These are phyloP conservation scores for Tadarida brasiliensis DNA, from an alignment of 2,797 vertebrate species.

Conservation along the genomic window DNA sequence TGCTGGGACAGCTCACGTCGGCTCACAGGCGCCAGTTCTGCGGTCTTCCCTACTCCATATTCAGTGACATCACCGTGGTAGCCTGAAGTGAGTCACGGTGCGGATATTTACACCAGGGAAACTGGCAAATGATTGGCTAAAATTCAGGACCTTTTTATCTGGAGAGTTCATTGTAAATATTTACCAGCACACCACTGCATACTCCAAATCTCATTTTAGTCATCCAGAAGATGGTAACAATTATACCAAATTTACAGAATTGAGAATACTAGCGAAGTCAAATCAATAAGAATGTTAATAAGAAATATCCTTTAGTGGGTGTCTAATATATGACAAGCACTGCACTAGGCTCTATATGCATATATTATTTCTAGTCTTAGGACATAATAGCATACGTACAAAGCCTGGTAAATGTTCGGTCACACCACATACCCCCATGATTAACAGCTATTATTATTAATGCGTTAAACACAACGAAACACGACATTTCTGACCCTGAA, in stretches of 20 bases:
- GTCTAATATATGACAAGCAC: background rate
- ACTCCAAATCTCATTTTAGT: background rate
- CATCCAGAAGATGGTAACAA: background rate
- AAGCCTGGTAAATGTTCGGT: background rate
- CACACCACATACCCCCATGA: background rate
- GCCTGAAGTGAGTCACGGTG: background rate
- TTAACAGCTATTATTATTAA: background rate
- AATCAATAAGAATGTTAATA: background rate
- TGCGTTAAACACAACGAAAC: background rate
- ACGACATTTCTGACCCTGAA: background rate
- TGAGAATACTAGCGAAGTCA: background rate
- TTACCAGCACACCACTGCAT: background rate
- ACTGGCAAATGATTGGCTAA: background rate
- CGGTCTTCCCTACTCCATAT: background rate
- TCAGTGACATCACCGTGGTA: background rate
- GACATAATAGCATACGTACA: background rate
- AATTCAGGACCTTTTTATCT: background rate
- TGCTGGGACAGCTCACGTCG: background rate
- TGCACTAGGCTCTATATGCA: background rate
- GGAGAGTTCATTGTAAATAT: background rate
- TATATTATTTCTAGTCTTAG: background rate
- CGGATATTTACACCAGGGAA: background rate
- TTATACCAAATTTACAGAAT: background rate
- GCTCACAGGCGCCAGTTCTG: background rate
- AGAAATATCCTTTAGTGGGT: background rate